Evolutionary conservation across 2,888 invertebrate species (phyloP), one percentile per base, ranked within the genome.

Genomic region (Laothoe populi): DNA sequence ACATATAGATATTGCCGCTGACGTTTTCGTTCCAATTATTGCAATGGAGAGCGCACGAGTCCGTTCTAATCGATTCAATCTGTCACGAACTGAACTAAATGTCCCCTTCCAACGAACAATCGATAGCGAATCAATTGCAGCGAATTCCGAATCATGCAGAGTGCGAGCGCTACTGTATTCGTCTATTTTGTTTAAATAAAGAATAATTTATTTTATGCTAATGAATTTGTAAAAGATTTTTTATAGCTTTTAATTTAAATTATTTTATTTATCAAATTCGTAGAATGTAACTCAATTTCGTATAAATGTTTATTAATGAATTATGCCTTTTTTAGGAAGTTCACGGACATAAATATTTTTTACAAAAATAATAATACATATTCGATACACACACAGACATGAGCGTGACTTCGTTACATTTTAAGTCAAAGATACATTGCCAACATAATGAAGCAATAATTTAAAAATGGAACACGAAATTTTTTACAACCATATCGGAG

Each of bases 41-140:
- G 60, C 48, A 53, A 26, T 31, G 26, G 60, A 49, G 26, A 61
- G 26, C 42, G 40, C 53, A 61, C 60, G 60, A 49, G 49, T 61
- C 60, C 53, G 23, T 13, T 61, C 40, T 49, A 61, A 49, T 53
- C 49, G 49, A 73, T 70, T 63, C 67, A 72, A 82, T 80, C 81
- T 78, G 81, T 81, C 82, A 81, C 60, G 60, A 61, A 53, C 16
- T 84, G 84, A 84, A 76, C 72, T 77, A 74, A 73, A 78, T 74
- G 79, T 77, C 73, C 69, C 57, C 69, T 77, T 75, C 72, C 69
- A 79, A 79, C 70, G 72, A 73, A 71, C 63, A 74, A 77, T 77
- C 75, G 79, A 82, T 80, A 76, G 68, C 65, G 77, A 73, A 53
- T 61, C 53, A 77, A 76, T 75, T 74, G 66, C 68, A 70, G 72